Evolutionary conservation across 2,888 invertebrate species (phyloP), one percentile per base, ranked within the genome.

Genomic region (Timema cristinae): DNA sequence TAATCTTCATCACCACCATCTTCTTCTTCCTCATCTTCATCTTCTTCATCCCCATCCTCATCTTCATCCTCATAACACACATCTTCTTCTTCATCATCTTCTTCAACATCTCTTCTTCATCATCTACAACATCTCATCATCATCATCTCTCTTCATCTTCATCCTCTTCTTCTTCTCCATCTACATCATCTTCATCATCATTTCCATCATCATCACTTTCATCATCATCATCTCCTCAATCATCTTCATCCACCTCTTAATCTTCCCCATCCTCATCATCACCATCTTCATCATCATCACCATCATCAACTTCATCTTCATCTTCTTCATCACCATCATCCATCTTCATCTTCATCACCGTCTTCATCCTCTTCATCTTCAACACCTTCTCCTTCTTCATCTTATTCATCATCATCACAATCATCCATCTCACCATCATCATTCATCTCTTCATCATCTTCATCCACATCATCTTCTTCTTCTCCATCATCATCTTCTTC

Each of bases 401-500:
- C 63, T 11, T 63, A 9, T 13, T n/a, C 63, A 13, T 13, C 63
- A 63, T 63, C 63, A 63, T n/a, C 63, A 63, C n/a, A 9, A 63
- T 63, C 63, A 63, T 63, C 63, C 9, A n/a, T 15, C 9, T n/a
- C 71, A 69, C 7, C 69, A 50, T 51, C 69, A 52, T 51, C 71
- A 50, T 51, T 68, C 15, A 47, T 48, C n/a, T 69, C 71, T n/a
- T 16, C 68, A 56, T 69, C 71, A 69, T 51, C 71, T 32, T 49
- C 70, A 32, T n/a, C 70, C 15, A 9, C 66, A 51, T 32, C 68
- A 56, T 50, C 71, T 6, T 69, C 69, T 48, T 50, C 69, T 16
- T 50, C 69, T 32, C 10, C 71, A 69, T 51, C 71, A 50, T 50
- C 71, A 69, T 68, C 71, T n/a, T n/a, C 68, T 49, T 51, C 71